A percentile compares a stretch with the other conserved stretches of the same genome.
Conservation (phyloP, 1,140 invertebrate genomes). For the Trichonephila clavipes region DNA sequence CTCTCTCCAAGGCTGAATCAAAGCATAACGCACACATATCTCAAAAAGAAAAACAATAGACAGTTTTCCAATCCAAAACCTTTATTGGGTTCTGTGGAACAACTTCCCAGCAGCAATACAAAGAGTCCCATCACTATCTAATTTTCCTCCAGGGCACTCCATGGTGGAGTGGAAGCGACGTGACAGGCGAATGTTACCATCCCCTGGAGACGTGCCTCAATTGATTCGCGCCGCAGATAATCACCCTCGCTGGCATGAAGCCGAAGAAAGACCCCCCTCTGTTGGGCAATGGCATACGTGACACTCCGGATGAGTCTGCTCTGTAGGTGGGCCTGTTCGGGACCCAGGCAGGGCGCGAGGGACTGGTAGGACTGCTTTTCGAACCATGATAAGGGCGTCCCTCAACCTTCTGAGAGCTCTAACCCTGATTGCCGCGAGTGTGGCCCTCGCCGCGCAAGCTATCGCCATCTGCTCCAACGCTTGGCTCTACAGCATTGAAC, state of each 20-base stretch:
- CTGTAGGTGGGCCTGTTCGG: neutral
- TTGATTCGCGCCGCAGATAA: too few species aligned
- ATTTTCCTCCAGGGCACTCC: neutral
- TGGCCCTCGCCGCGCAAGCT: constrained; percentile 85
- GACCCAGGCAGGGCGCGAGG: neutral
- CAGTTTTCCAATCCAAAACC: too few species aligned
- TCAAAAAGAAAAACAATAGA: too few species aligned
- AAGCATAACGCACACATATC: constrained; percentile 4
- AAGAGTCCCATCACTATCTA: neutral
- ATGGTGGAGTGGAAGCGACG: neutral
- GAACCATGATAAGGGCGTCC: constrained; percentile 73
- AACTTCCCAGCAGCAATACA: neutral
- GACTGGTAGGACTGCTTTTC: neutral
- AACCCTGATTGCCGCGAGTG: constrained; percentile 85
- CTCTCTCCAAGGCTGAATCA: neutral
- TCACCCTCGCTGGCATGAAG: neutral
- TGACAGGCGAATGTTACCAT: neutral
- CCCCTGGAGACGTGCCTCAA: neutral
- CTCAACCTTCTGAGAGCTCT: constrained; percentile 84
- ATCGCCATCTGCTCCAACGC: constrained; percentile 86
- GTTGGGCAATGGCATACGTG: neutral
- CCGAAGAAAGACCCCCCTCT: neutral
- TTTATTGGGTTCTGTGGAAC: neutral
- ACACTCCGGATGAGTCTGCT: neutral
- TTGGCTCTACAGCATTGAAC: constrained; percentile 87